Percentiles rank a stretch among this genome's conserved stretches.
Conservation (phyloP, 2,113 vertebrate species). For the Alces alces region DNA sequence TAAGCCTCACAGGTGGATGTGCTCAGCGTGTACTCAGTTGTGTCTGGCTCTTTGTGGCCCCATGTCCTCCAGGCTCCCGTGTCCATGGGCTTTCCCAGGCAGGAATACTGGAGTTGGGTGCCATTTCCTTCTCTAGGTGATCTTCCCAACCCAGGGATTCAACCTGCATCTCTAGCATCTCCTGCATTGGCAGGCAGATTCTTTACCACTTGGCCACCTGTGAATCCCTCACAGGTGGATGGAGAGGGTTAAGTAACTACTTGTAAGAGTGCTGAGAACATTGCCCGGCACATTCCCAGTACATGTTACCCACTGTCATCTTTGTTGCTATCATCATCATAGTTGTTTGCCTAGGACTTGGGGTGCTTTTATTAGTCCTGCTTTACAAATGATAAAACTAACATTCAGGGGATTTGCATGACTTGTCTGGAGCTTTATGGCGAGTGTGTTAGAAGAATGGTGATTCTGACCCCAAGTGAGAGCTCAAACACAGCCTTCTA, state of each 20-base stretch:
- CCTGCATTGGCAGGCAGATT: not conserved
- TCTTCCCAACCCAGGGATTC: not conserved
- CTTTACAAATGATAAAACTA: not conserved
- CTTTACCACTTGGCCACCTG: not conserved
- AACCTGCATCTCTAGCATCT: not conserved
- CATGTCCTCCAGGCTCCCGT: not conserved
- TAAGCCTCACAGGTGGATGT: not conserved
- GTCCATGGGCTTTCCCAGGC: not conserved
- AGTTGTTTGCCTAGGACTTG: not conserved
- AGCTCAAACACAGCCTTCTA: not conserved
- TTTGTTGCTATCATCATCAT: not conserved
- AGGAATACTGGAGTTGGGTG: not conserved
- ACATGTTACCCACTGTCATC: not conserved
- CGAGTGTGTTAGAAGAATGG: not conserved
- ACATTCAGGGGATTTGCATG: not conserved
- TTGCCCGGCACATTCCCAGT: not conserved
- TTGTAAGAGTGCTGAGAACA: not conserved
- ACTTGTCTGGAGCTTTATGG: not conserved
- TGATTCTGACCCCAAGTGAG: not conserved
- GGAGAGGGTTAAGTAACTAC: not conserved
- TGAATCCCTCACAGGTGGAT: not conserved
- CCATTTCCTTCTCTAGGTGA: not conserved
- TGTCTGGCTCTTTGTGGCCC: not conserved
- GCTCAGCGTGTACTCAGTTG: not conserved
- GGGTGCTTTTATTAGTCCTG: not conserved